Base-by-base conservation (phyloP, 2,113 vertebrate genomes). In the Halichoerus grypus region DNA sequence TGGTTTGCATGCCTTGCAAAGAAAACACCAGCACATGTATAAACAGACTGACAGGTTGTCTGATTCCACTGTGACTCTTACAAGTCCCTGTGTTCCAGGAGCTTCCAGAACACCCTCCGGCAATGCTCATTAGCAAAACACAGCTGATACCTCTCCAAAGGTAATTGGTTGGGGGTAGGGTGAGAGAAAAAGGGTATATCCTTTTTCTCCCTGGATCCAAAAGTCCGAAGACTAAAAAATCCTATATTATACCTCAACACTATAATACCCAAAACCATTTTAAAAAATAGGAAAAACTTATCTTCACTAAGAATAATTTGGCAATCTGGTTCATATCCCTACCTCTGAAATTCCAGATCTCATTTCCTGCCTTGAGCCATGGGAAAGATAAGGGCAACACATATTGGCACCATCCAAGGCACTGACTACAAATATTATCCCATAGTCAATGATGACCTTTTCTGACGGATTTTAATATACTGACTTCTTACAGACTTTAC, bases 381-480 rank as follows among this genome's bases (percentile, higher is more conserved):
- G 61, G 65, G 82, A 93, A 93, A 97, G 72, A 97, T 71, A 95
- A 97, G 61, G 24, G 53, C 39, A n/a, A 85, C 53, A 71, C 42
- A 71, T 42, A 89, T n/a, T 26, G 88, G 79, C 88, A 63, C 59
- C 59, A 72, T 26, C 59, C 84, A 42, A 97, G 96, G 79, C 82
- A 65, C 46, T 89, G 85, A 97, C 81, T 87, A 77, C 76, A 97
- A 86, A 96, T 84, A 97, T 93, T 89, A 97, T 95, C 55, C 65
- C 91, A 88, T n/a, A 96, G 95, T 87, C 94, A 98, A 61, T 46
- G 82, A 92, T 96, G 92, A 92, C 96, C 90, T 98, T 97, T 97
- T 79, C 90, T 97, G 96, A 97, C 87, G 97, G 83, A 91, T 96
- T 98, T 97, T 97, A 97, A 98, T 97, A 96, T 77, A 95, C 93